Base-by-base conservation (phyloP, 2,797 vertebrate genomes). In the Pangasius mekongensis region DNA sequence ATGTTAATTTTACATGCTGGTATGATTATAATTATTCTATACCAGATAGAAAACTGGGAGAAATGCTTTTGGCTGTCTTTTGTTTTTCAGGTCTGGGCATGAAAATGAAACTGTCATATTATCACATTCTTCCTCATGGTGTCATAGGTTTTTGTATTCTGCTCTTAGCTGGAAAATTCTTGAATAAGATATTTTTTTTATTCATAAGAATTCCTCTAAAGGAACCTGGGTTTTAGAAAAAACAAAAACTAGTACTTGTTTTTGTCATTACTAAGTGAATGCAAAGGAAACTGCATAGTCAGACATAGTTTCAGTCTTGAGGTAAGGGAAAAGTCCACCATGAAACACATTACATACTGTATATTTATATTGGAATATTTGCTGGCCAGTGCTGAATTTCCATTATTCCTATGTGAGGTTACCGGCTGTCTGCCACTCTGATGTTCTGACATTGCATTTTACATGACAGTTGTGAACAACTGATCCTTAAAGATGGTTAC, bases 31-130 rank as follows among this genome's bases (percentile, higher is more conserved):
- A 43, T 43, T 7, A 43, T 43, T 43, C 43, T 43, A 43, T 43
- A 43, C 43, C 43, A 43, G 43, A 43, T 7, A 7, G 43, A 43
- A 43, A 43, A 43, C 43, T 43, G 7, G 6, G 43, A 43, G 43
- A 43, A 43, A 43, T 43, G 43, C 13, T 83, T 66, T 49, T 64
- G 60, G 60, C 81, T 83, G 22, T 49, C 11, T 66, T 66, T 64
- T 43, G 13, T 66, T 6, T 83, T 83, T 47, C 81, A 83, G 60
- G 60, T 66, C n/a, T n/a, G 27, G 81, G 60, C 81, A 64, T 36
- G 24, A 83, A 83, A 64, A 83, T 39, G 39, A 66, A n/a, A 83
- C 2, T 9, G 0, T 83, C 24, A 64, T 58, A 58, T 36, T 56
- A 20, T 6, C 13, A 49, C 54, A 54, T 52, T 36, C 78, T 81